These are phyloP conservation scores for Oreochromis aureus DNA, from an alignment of 2,113 vertebrate species.

Conservation along the genomic window DNA sequence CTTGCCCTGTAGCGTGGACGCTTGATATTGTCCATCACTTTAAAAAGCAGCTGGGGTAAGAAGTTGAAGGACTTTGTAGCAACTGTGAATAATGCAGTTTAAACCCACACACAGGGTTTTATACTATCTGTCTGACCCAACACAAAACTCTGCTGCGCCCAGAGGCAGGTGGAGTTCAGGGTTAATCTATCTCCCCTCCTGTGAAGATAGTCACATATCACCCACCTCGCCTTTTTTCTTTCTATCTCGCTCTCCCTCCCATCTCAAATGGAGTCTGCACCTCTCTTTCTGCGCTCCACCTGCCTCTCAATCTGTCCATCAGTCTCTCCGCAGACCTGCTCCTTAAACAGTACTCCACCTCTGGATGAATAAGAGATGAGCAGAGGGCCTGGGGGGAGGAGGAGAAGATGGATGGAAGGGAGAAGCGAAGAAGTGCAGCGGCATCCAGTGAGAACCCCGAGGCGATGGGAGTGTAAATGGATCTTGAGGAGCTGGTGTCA, in stretches of 20 bases:
- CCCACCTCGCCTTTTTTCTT: background rate
- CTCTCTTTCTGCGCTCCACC: background rate
- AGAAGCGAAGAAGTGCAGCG: conserved; percentile 23
- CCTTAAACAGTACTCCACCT: conserved; percentile 57
- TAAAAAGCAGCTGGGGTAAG: background rate
- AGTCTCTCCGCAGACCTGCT: conserved; percentile 28
- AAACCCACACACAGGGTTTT: background rate
- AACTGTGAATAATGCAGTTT: background rate
- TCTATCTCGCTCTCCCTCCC: background rate
- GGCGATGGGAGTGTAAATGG: conserved; percentile 53
- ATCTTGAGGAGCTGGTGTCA: conserved; percentile 62
- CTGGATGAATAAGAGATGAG: conserved; percentile 62
- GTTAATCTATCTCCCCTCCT: conserved; percentile 5
- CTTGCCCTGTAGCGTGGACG: background rate
- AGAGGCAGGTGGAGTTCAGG: background rate
- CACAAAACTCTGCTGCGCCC: background rate
- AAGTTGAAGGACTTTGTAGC: conserved; percentile 27
- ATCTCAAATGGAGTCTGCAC: background rate
- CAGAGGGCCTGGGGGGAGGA: background rate
- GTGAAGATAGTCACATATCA: conserved; percentile 7
- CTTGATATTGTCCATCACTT: conserved; percentile 6
- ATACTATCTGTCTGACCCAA: background rate
- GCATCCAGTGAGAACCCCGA: background rate
- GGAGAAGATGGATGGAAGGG: conserved; percentile 2
- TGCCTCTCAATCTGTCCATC: conserved; percentile 26